These are phyloP conservation scores for Apistogramma diplotaenia DNA, from an alignment of 2,113 vertebrate genomes.

Conservation along the genomic window DNA sequence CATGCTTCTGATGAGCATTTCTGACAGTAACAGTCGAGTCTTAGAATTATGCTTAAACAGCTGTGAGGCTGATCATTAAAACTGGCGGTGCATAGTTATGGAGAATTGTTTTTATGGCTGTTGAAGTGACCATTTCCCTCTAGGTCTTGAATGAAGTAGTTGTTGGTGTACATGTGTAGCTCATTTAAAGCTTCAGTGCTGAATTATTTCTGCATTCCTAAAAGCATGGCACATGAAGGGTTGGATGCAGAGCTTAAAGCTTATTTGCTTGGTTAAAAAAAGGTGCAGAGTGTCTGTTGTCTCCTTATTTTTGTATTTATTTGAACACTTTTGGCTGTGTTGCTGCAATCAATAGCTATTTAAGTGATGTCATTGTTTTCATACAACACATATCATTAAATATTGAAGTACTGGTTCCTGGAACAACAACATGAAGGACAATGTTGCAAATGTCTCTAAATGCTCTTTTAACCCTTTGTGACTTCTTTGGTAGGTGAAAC, in stretches of 20 bases:
- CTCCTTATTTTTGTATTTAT: background rate
- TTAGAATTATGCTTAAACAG: slow-evolving; percentile 12
- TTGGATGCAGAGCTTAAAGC: slow-evolving; percentile 8
- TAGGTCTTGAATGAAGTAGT: slow-evolving; percentile 37
- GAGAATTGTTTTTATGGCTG: background rate
- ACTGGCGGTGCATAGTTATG: background rate
- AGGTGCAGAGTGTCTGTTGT: slow-evolving; percentile 27
- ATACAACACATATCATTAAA: background rate
- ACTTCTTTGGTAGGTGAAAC: slow-evolving; percentile 37
- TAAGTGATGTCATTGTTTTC: background rate
- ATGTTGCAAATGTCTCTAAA: background rate
- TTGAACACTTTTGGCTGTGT: background rate
- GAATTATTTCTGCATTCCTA: background rate
- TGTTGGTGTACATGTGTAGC: slow-evolving; percentile 33
- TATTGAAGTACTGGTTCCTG: background rate
- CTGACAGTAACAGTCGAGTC: slow-evolving; percentile 29
- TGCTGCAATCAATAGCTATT: background rate
- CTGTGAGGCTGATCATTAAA: background rate
- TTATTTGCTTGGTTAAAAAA: slow-evolving; percentile 26
- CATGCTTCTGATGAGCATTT: slow-evolving; percentile 14
- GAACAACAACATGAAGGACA: background rate
- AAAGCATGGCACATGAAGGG: slow-evolving; percentile 37
- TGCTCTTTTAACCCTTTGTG: background rate
- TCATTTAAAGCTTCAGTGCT: slow-evolving; percentile 15
- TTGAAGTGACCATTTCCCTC: slow-evolving; percentile 32